A percentile compares a stretch with the other conserved stretches of the same genome.
Evolutionary conservation across 2,113 vertebrate genomes (phyloP).

Genomic region (Pitta sordida): DNA sequence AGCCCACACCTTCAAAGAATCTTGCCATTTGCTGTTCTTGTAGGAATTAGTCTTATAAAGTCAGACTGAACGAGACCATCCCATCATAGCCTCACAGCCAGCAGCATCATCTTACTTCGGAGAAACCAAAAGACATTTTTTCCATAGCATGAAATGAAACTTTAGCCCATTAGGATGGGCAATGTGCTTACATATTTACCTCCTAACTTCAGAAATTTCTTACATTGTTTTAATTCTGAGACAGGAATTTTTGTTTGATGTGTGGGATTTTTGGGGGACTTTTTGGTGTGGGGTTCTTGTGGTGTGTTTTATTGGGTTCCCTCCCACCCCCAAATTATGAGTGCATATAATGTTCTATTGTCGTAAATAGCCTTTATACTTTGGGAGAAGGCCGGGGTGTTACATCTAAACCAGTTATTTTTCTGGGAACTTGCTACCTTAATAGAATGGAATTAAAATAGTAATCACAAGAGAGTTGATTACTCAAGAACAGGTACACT

Average conservation of each 20-base stretch:
- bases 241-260: neutral
- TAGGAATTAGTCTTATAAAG: neutral
- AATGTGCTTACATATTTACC: neutral
- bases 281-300: neutral
- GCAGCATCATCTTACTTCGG: neutral
- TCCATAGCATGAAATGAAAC: neutral
- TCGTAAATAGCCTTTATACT: neutral
- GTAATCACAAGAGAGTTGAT: neutral
- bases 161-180: neutral
- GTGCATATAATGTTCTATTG: neutral
- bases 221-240: neutral
- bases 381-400: neutral
- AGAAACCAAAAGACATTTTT: neutral
- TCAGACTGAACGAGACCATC: neutral
- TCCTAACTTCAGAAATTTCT: neutral
- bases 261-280: neutral
- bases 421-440: neutral
- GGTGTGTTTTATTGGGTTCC: neutral
- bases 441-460: neutral
- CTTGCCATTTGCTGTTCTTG: neutral
- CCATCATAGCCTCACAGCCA: neutral
- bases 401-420: neutral
- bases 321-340: neutral
- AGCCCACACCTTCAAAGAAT: accelerated
- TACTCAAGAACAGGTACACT: neutral